These are phyloP conservation scores for Actinernus sp. DNA, from an alignment of 92 coral and sea anemone genomes.

Conservation along the genomic window DNA sequence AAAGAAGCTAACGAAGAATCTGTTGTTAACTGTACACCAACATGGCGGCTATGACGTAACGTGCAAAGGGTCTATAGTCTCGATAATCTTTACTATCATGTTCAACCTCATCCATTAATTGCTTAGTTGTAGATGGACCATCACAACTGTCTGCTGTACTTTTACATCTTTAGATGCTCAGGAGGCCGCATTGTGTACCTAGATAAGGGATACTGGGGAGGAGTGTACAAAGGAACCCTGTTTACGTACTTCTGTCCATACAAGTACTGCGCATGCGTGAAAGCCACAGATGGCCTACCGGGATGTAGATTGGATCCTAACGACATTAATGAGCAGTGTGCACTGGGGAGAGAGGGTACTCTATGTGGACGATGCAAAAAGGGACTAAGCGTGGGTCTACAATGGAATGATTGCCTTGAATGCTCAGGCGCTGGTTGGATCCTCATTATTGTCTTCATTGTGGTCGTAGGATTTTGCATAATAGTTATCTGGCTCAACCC, in stretches of 20 bases:
- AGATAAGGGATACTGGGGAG: slow-evolving; percentile 91
- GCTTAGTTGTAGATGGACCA: too few relatives aligned
- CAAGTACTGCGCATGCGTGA: slow-evolving; percentile 76
- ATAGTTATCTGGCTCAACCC: slow-evolving; percentile 88
- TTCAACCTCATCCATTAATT: too few relatives aligned
- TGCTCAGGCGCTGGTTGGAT: slow-evolving; percentile 65
- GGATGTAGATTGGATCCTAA: slow-evolving; percentile 78
- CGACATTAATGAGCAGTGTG: slow-evolving; percentile 71
- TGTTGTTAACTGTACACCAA: too few relatives aligned
- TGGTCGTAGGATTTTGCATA: slow-evolving; percentile 60
- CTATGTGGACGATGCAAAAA: slow-evolving; percentile 87
- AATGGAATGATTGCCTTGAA: slow-evolving; percentile 66
- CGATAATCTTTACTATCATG: too few relatives aligned
- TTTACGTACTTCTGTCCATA: slow-evolving; percentile 86
- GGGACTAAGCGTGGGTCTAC: slow-evolving; percentile 78
- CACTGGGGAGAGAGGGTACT: slow-evolving; percentile 67
- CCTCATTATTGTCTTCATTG: slow-evolving; percentile 58
- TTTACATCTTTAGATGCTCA: slow-evolving; percentile 75
- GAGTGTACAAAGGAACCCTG: slow-evolving; percentile 65
- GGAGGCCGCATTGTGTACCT: slow-evolving; percentile 69
- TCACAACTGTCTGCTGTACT: too few relatives aligned
- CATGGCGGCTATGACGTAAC: too few relatives aligned
- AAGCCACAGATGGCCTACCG: slow-evolving; percentile 31
- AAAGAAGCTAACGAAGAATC: too few relatives aligned
- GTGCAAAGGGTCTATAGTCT: too few relatives aligned